A percentile compares a stretch with the other conserved stretches of the same genome.
phyloP scores from a whole-genome alignment of 2,797 vertebrate species.

The Coilia nasus region DNA sequence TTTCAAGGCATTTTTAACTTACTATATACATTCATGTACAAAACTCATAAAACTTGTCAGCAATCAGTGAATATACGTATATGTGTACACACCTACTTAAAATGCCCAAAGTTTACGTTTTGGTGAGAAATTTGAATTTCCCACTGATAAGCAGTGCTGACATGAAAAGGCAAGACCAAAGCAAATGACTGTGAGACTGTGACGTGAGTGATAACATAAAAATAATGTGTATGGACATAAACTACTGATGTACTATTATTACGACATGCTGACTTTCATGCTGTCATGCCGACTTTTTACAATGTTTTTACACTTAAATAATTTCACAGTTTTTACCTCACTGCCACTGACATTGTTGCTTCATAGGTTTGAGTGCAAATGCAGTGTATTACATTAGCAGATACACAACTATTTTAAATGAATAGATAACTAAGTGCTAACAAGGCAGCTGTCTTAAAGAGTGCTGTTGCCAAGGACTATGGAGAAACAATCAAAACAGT shows the following conservation, averaged over 20 bases:
- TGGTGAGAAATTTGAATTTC: not conserved
- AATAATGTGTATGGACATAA: not conserved
- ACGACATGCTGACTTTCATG: not conserved
- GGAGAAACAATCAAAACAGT: not conserved
- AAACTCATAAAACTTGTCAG: not conserved
- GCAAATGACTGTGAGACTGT: not conserved
- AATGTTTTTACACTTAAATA: not conserved
- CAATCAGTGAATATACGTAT: not conserved
- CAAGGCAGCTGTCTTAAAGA: not conserved
- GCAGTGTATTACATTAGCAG: not conserved
- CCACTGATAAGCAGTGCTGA: not conserved
- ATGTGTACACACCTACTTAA: not conserved
- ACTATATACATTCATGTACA: slow-evolving; percentile 3
- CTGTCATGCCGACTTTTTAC: not conserved
- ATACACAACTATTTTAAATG: not conserved
- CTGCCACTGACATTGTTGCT: not conserved
- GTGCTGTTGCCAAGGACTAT: not conserved
- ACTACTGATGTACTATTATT: not conserved
- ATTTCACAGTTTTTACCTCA: not conserved
- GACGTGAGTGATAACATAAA: not conserved
- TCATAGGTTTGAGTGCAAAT: not conserved
- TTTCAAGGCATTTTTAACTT: not conserved
- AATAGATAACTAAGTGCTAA: not conserved
- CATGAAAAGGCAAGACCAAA: not conserved
- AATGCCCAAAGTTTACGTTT: not conserved